Percentiles rank a stretch among this genome's conserved stretches.
phyloP scores from a whole-genome alignment of 2,797 vertebrate species.

The Gymnocypris eckloni region DNA sequence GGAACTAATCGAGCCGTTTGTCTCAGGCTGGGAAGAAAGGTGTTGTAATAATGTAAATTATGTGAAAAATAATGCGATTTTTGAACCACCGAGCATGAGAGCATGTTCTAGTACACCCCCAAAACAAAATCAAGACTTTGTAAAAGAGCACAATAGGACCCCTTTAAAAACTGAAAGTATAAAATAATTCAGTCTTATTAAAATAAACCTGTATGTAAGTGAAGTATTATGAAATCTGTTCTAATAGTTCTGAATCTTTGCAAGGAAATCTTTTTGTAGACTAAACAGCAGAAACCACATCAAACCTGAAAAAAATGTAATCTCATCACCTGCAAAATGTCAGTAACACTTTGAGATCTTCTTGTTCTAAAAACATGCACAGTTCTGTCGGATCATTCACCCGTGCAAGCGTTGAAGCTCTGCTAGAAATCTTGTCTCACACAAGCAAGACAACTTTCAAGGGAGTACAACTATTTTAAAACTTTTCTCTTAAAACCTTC shows the following conservation, averaged over 20 bases:
- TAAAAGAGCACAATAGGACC: too few species aligned
- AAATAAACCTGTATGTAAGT: not conserved
- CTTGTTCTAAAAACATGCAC: not conserved
- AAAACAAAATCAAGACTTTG: too few species aligned
- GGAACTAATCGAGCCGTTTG: too few species aligned
- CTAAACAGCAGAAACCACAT: not conserved
- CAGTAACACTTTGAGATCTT: not conserved
- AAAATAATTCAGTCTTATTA: not conserved
- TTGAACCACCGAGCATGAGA: too few species aligned
- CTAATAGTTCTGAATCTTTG: not conserved
- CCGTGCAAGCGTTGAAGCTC: not conserved
- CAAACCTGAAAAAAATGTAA: not conserved
- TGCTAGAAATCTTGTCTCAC: slow-evolving; percentile 9
- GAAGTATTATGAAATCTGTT: not conserved
- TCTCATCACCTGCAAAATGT: not conserved
- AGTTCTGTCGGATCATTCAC: not conserved
- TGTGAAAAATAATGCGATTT: too few species aligned
- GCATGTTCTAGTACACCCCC: too few species aligned
- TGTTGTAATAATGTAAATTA: too few species aligned
- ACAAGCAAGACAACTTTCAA: not conserved
- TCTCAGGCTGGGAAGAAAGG: too few species aligned
- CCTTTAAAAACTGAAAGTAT: not conserved
- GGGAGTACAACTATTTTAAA: slow-evolving; percentile 6
- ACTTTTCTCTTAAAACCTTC: slow-evolving; percentile 6
- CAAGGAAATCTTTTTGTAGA: not conserved